Percentiles rank a stretch among this genome's conserved stretches.
Conservation (phyloP, 2,113 vertebrate genomes). For the Meleagris gallopavo region DNA sequence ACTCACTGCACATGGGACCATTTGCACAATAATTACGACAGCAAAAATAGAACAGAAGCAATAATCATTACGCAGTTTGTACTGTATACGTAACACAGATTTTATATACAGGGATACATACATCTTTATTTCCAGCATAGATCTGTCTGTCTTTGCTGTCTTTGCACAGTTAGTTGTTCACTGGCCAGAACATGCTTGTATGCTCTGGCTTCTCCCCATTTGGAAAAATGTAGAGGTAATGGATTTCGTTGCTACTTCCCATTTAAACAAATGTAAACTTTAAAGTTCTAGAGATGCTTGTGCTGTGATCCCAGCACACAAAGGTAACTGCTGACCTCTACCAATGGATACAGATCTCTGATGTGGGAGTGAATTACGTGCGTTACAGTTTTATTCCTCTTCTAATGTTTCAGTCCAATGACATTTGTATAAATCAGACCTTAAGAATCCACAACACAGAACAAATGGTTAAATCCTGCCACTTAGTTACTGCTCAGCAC, state of each 20-base stretch:
- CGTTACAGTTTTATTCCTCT: not conserved
- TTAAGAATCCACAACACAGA: not conserved
- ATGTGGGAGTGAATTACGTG: not conserved
- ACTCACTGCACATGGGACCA: not conserved
- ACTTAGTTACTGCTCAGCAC: not conserved
- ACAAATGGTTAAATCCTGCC: not conserved
- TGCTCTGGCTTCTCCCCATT: not conserved
- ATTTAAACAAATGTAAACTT: not conserved
- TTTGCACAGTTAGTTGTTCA: not conserved
- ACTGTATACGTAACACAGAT: not conserved
- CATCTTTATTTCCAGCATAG: not conserved
- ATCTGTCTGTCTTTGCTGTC: not conserved
- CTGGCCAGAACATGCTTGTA: not conserved
- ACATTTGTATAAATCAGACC: not conserved
- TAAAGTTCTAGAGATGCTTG: not conserved
- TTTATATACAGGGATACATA: not conserved
- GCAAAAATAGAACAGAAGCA: not conserved
- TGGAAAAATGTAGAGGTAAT: not conserved
- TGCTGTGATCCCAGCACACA: not conserved
- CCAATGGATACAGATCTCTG: not conserved
- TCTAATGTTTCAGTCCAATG: not conserved
- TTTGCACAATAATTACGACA: not conserved
- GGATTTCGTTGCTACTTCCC: not conserved
- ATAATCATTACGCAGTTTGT: not conserved
- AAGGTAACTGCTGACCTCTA: not conserved